Evolutionary conservation across 2,113 vertebrate genomes (phyloP), one percentile per base, ranked within the genome.

Genomic region (Ceratotherium simum): DNA sequence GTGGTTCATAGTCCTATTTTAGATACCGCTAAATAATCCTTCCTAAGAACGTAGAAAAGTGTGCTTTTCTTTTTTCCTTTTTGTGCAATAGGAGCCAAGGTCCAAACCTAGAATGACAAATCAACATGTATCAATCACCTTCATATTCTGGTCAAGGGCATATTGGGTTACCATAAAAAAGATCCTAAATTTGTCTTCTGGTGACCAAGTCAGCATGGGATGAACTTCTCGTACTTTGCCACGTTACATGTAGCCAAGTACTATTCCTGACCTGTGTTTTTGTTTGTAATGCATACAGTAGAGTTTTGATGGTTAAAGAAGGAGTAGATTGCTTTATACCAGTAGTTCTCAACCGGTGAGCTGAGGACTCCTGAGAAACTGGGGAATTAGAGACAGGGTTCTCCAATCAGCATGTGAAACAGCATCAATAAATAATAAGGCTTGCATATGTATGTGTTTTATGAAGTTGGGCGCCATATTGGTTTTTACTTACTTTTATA

Each of bases 121-220:
- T 72, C n/a, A 69, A 36, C 54, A 48, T 11, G 7, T 93, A 92
- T 82, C 39, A 29, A 14, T 90, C 54, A 96, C 73, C 62, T 96
- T 94, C 42, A 75, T 78, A 79, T 48, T 84, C 51, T 27, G 27
- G 69, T 58, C 20, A 65, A 93, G 56, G 85, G 17, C 36, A 76
- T 70, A 86, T 12, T 84, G 80, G 21, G 8, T 83, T 81, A 46
- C 54, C 54, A 65, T 64, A 29, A 86, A 60, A 96, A 84, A 72
- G 31, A 79, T n/a, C n/a, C 31, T 46, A 67, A 88, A 39, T 87
- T 65, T 87, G n/a, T 78, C 54, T 91, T 95, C 31, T 87, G 64
- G 17, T 86, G 90, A 89, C 13, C 86, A 81, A 91, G 60, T 86
- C 82, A 93, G 51, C 51, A 46, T 25, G 16, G 67, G 31, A 42